Conservation (phyloP, 2,888 invertebrate genomes). For the Aethes cnicana region DNA sequence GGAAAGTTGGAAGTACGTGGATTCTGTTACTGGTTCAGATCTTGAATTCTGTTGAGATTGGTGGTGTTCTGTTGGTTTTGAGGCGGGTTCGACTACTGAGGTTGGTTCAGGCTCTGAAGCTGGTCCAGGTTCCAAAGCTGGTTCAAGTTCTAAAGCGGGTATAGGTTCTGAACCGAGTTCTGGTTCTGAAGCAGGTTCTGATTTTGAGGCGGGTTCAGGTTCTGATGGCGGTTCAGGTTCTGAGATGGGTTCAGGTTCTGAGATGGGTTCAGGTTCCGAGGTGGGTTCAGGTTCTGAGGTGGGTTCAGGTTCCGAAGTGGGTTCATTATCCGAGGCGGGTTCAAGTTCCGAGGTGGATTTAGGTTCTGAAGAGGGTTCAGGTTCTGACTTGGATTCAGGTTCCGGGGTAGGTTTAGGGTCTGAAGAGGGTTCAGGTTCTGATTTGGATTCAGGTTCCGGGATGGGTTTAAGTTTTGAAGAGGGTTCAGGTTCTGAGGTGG, state of each 20-base stretch:
- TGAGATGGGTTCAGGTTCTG: conserved; percentile 42
- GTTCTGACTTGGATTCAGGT: conserved; percentile 44
- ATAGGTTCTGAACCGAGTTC: conserved; percentile 28
- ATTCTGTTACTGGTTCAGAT: conserved; percentile 53
- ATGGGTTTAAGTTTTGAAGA: conserved; percentile 38
- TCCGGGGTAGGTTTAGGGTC: conserved; percentile 35
- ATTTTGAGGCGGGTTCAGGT: conserved; percentile 38
- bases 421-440: conserved; percentile 27
- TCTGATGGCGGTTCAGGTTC: conserved; percentile 40
- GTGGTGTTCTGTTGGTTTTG: conserved; percentile 38
- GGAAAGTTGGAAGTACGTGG: too few relatives aligned
- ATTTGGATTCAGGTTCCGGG: conserved; percentile 1
- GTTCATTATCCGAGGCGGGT: conserved; percentile 40
- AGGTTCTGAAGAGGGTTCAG: conserved; percentile 43
- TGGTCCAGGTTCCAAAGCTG: conserved; percentile 39
- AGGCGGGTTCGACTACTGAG: conserved; percentile 43
- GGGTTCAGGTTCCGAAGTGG: conserved; percentile 41
- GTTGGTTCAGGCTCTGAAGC: conserved; percentile 39
- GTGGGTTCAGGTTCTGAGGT: conserved; percentile 33
- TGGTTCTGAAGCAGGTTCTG: conserved; percentile 35
- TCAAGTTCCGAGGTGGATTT: conserved; percentile 42
- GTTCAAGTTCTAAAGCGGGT: conserved; percentile 26
- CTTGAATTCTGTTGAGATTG: conserved; percentile 52
- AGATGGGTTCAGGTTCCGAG: conserved; percentile 40
- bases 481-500: conserved; percentile 44